Base-by-base conservation (phyloP, 2,797 vertebrate genomes). In the Allobates femoralis region DNA sequence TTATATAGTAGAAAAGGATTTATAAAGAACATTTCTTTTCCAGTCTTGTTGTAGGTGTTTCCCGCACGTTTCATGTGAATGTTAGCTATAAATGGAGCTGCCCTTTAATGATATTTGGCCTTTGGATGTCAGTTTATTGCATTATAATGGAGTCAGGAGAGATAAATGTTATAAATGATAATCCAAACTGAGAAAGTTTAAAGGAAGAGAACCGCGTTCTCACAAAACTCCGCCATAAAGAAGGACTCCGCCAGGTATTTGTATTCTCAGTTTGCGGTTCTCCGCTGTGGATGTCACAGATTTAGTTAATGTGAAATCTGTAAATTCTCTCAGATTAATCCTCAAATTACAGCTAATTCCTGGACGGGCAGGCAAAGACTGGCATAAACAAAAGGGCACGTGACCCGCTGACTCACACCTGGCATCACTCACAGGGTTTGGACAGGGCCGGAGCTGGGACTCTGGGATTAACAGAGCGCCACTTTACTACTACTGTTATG, bases 381-480 rank as follows among this genome's bases (percentile, higher is more conserved):
- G 81, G 76, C 81, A 87, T 60, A 87, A 69, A 83, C 66, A 87
- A 62, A 37, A 60, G 41, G 18, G 15, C 86, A 84, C 53, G 53
- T 79, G 86, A 62, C 51, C 86, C n/a, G 28, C 6, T 83, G 81
- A 79, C 18, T 83, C 55, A 87, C 30, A 46, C 37, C 77, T 79
- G 81, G 81, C 81, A 62, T 16, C 55, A 10, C 79, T 66, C 32
- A 26, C 69, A 66, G 15, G 34, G 32, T 32, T 41, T 83, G 85
- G 79, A 81, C 73, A 83, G 74, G 74, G 73, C 51, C 73, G 41
- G 28, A 73, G 32, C 66, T 69, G 83, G 41, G 76, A 34, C 60
- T 71, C 30, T 7, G 30, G 51, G 60, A 79, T 23, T 37, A 83
- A 77, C 85, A 83, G 85, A 69, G 85, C 23, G 46, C 67, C 32